These are phyloP conservation scores for Craterocephalus amniculus DNA, from an alignment of 2,797 vertebrate genomes.

Conservation along the genomic window DNA sequence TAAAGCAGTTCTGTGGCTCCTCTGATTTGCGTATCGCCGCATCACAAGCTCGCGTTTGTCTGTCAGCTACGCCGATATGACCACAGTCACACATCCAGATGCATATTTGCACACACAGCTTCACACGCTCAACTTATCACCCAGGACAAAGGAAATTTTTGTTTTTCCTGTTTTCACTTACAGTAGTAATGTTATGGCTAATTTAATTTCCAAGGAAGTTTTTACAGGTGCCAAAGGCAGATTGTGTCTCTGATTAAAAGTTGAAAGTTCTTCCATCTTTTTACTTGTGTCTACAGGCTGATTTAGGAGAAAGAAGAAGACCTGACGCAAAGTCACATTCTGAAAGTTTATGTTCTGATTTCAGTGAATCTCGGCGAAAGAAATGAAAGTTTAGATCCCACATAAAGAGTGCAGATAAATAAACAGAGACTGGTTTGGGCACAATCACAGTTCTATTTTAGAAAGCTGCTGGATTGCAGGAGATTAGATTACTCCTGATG, in stretches of 20 bases:
- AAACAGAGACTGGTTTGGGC: conserved; percentile 3
- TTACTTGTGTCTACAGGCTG: neutral
- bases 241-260: neutral
- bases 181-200: conserved; percentile 6
- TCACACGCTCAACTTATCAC: neutral
- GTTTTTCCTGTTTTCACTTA: neutral
- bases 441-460: neutral
- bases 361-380: conserved; percentile 19
- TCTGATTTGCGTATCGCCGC: conserved; percentile 13
- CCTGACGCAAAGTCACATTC: too few species aligned
- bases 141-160: conserved; percentile 15
- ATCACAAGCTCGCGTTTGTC: conserved; percentile 37
- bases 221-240: conserved; percentile 15
- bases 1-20: conserved; percentile 1
- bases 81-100: conserved; percentile 13
- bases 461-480: conserved; percentile 3
- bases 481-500: conserved; percentile 25
- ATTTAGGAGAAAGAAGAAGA: neutral
- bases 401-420: conserved; percentile 12
- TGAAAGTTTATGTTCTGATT: conserved; percentile 45
- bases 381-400: conserved; percentile 18
- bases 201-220: conserved; percentile 11
- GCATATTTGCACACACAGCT: neutral
- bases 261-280: neutral
- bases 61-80: conserved; percentile 38